Evolutionary conservation across 2,113 vertebrate genomes (phyloP).

Genomic region (Perca fluviatilis): DNA sequence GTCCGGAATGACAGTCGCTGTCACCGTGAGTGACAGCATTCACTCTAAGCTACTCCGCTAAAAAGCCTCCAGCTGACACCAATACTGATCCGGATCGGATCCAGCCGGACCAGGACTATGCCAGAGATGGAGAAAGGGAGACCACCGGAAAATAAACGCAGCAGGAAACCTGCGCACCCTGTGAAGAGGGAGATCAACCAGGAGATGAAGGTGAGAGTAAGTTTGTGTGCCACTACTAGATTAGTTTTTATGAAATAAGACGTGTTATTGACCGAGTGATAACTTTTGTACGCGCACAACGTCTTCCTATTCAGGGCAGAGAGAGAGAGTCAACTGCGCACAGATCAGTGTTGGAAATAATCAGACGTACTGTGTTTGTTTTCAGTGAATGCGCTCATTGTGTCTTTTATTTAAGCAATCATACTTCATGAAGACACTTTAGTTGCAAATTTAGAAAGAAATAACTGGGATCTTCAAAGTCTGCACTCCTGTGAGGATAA

Average conservation of each 20-base stretch:
- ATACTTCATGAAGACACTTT: background rate
- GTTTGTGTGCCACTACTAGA: background rate
- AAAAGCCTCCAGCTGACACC: conserved; percentile 42
- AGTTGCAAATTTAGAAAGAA: background rate
- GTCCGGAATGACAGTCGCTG: conserved; percentile 83
- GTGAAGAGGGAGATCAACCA: conserved; percentile 96
- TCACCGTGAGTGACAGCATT: conserved; percentile 83
- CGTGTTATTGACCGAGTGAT: background rate
- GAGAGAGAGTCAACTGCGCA: conserved; percentile 38
- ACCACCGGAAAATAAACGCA: conserved; percentile 97
- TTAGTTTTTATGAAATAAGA: background rate
- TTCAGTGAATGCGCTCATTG: conserved; percentile 39
- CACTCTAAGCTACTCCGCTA: conserved; percentile 62
- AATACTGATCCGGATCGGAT: conserved; percentile 70
- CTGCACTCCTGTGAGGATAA: background rate
- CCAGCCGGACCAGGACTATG: conserved; percentile 87
- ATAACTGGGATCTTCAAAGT: background rate
- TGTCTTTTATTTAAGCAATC: conserved; percentile 6
- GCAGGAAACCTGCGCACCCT: conserved; percentile 95
- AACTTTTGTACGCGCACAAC: conserved; percentile 35
- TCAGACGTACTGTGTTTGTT: conserved; percentile 10
- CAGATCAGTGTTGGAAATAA: conserved; percentile 49
- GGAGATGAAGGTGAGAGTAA: conserved; percentile 93
- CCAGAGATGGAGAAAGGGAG: conserved; percentile 98
- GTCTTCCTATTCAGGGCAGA: background rate